phyloP scores from a whole-genome alignment of 2,113 vertebrate species.

The Stegastes partitus region DNA sequence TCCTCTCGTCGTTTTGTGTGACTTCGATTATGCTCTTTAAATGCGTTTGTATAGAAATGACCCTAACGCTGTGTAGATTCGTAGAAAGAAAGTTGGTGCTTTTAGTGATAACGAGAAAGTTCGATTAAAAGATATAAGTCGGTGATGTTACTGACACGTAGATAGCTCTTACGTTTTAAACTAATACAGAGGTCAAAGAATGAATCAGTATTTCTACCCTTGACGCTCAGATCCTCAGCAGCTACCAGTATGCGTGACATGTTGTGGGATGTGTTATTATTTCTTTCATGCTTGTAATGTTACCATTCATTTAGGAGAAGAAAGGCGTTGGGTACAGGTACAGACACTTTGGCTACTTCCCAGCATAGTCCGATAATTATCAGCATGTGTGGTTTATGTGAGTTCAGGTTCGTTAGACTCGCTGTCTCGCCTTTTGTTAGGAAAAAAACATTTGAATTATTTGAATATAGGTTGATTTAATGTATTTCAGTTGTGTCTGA shows the following conservation, averaged over 20 bases:
- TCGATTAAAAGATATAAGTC: not conserved
- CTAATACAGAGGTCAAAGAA: slow-evolving; percentile 36
- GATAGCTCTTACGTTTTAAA: not conserved
- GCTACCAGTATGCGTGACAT: not conserved
- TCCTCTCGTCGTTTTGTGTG: not conserved
- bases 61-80: slow-evolving; percentile 54
- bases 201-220: not conserved
- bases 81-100: not conserved
- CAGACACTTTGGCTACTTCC: not conserved
- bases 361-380: slow-evolving; percentile 4
- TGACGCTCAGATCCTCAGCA: not conserved
- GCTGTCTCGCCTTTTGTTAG: too few species aligned
- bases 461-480: too few species aligned
- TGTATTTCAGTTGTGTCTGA: too few species aligned
- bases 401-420: not conserved
- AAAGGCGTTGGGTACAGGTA: not conserved
- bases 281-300: not conserved
- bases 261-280: slow-evolving; percentile 5
- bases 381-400: not conserved
- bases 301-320: not conserved
- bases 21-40: slow-evolving; percentile 4
- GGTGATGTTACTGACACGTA: not conserved
- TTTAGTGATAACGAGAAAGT: slow-evolving; percentile 8
- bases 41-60: slow-evolving; percentile 33
- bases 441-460: too few species aligned